Evolutionary conservation across 2,113 vertebrate genomes (phyloP), one percentile per base, ranked within the genome.

Genomic region (Sciurus niger): DNA sequence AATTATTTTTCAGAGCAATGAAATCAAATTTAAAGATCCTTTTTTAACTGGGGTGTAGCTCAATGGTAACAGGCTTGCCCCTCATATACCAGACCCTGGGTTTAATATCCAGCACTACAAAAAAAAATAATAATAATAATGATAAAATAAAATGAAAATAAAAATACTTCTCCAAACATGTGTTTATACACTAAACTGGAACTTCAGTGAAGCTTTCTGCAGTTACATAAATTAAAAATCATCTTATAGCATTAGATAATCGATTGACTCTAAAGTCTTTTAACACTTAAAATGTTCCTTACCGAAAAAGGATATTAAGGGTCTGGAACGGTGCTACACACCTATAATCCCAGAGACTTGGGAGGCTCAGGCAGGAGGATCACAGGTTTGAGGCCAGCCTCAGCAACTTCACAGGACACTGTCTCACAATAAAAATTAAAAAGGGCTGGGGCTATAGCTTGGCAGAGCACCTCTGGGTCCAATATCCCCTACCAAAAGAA

Each of bases 221-320:
- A 92, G 13, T 40, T 89, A 73, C 2, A 28, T 28, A 87, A 65
- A 37, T 89, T 94, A 68, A 90, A 90, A 83, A 67, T 13, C 22
- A 46, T 53, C 51, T 78, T 43, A 51, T 1, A 40, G 12, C 25
- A n/a, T 63, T 76, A 67, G 12, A 55, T 8, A 53, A 20, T 67
- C 46, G 9, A 78, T 18, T 87, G 85, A 93, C 17, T 88, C 4
- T 4, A 86, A 51, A 77, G 13, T 78, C 48, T 92, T 89, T 86
- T 67, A 93, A 65, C 48, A 87, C 88, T 85, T 90, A 93, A 96
- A 84, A 72, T 51, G 20, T 2, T 88, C 0, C 65, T 7, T 58
- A 91, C 9, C 74, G 58, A 96, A 92, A 78, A 60, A 60, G 8
- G 58, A 24, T 60, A 25, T 60, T 60, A 60, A 25, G 58, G 22